Evolutionary conservation across 1,140 invertebrate species (phyloP), one percentile per base, ranked within the genome.

Genomic region (Trinorchestia longiramus): DNA sequence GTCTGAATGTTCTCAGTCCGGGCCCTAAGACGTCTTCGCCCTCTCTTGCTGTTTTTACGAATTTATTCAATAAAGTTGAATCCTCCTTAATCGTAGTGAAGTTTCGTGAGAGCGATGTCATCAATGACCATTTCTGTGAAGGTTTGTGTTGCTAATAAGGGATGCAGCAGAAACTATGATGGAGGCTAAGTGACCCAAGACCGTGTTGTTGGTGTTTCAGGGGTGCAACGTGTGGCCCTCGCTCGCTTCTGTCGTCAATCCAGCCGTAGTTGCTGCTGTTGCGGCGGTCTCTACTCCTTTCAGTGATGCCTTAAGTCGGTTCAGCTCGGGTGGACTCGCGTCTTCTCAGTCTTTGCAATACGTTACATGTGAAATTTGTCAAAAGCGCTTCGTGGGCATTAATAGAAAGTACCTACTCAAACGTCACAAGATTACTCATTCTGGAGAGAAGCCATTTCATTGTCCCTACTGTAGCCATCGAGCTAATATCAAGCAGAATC

Each of bases 381-480:
- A 99, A 15, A 99, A 99, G 97, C 98, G 99, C 0, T 99, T 99
- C 97, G 99, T 99, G 97, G 99, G 99, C 97, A 99, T 99, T 97
- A 99, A 99, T 97, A 96, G 96, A 92, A 96, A 95, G 95, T 96
- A 96, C 53, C 96, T 96, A 28, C 97, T 99, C 96, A 99, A 99
- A 0, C 99, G 99, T 0, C 99, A 99, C 97, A 98, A 99, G 88
- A 98, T 99, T 95, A 99, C 99, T 19, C 99, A 99, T 97, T 99
- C 99, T 0, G 99, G 99, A 0, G 99, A 99, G 97, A 99, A 99
- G 97, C 99, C 99, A 0, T 99, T 99, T 98, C 99, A 99, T 97
- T 99, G 99, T 97, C 96, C 96, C 53, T 96, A 96, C 96, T 96
- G 96, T 91, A 95, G 96, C 42, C 96, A 96, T 95, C 95, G 96